phyloP scores from a whole-genome alignment of 2,797 vertebrate genomes.

The Labroides dimidiatus region DNA sequence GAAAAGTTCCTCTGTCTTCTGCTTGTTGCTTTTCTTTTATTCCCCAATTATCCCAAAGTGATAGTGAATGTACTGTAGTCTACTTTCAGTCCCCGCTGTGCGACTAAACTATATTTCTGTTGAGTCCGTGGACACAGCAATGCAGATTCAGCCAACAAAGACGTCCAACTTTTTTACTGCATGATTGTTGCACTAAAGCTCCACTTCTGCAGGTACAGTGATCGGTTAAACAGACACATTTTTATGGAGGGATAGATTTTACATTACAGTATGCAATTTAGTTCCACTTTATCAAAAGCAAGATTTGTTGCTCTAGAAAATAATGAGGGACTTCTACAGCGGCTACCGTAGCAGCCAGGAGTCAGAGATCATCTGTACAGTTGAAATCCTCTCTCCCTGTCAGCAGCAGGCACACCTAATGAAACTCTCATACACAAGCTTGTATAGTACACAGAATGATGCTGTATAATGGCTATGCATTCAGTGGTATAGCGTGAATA shows the following conservation, averaged over 20 bases:
- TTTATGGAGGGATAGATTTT: slow-evolving; percentile 28
- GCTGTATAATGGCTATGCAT: slow-evolving; percentile 77
- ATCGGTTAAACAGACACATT: background rate
- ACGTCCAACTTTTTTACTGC: slow-evolving; percentile 62
- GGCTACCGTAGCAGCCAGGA: slow-evolving; percentile 33
- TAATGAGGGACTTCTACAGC: slow-evolving; percentile 41
- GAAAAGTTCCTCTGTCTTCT: slow-evolving; percentile 31
- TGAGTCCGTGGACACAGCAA: slow-evolving; percentile 45
- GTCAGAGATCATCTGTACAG: slow-evolving; percentile 62
- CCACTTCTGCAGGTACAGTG: slow-evolving; percentile 26
- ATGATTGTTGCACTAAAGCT: slow-evolving; percentile 62
- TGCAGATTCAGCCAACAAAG: slow-evolving; percentile 34
- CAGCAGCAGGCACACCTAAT: slow-evolving; percentile 53
- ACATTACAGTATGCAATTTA: slow-evolving; percentile 52
- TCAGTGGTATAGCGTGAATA: slow-evolving; percentile 70
- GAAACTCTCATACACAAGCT: slow-evolving; percentile 55
- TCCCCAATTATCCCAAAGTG: slow-evolving; percentile 45
- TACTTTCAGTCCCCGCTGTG: slow-evolving; percentile 71
- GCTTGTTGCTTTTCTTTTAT: slow-evolving; percentile 65
- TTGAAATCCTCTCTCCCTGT: slow-evolving; percentile 59
- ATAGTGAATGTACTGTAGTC: slow-evolving; percentile 58
- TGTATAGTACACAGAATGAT: slow-evolving; percentile 64
- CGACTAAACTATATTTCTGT: slow-evolving; percentile 67
- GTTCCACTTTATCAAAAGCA: slow-evolving; percentile 30
- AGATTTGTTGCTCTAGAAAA: slow-evolving; percentile 22